Percentiles rank a stretch among this genome's conserved stretches.
Conservation (phyloP, 2,797 vertebrate species). For the Otolemur crassicaudatus region DNA sequence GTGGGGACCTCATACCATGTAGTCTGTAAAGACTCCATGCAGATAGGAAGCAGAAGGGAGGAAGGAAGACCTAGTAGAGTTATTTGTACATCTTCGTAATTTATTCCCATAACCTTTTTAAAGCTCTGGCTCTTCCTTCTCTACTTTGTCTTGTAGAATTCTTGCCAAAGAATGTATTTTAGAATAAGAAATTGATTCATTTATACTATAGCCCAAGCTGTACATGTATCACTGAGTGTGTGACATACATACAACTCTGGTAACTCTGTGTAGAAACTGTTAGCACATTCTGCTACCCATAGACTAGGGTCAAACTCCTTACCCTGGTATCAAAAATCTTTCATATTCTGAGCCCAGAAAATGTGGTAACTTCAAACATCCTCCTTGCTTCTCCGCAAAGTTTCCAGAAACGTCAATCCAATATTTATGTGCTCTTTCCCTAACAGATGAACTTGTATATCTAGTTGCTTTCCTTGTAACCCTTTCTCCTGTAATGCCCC, state of each 20-base stretch:
- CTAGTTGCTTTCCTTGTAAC: neutral
- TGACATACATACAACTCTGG: neutral
- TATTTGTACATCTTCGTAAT: neutral
- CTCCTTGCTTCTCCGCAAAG: neutral
- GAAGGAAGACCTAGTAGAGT: neutral
- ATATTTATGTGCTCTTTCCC: neutral
- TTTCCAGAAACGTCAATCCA: neutral
- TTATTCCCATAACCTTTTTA: neutral
- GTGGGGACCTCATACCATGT: accelerated
- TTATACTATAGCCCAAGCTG: neutral
- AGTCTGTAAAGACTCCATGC: accelerated
- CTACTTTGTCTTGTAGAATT: neutral
- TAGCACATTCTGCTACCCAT: too few relatives aligned
- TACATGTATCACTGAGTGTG: neutral
- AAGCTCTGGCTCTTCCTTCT: neutral
- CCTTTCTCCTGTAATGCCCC: neutral
- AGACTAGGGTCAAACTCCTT: too few relatives aligned
- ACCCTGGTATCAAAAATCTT: neutral
- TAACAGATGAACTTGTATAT: accelerated
- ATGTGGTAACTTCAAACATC: neutral
- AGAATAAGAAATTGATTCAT: neutral
- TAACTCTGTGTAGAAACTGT: neutral
- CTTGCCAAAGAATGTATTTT: neutral
- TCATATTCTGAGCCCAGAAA: neutral
- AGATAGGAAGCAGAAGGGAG: neutral